Evolutionary conservation across 2,113 vertebrate species (phyloP).

Genomic region (Ailuropoda melanoleuca): DNA sequence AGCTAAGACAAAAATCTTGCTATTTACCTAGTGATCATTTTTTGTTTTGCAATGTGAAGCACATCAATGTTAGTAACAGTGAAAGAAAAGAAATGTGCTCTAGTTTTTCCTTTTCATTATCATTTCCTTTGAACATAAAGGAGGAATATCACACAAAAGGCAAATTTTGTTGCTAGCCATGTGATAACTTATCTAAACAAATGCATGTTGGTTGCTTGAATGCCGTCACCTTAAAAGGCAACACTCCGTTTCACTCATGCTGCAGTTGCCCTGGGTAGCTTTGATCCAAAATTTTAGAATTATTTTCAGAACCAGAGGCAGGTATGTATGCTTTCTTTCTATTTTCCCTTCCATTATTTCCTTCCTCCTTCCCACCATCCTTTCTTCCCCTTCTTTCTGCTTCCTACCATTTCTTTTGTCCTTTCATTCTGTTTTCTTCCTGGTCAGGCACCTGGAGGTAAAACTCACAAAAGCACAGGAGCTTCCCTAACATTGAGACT

Average conservation of each 20-base stretch:
- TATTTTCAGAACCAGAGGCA: background rate
- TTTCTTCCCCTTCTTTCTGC: background rate
- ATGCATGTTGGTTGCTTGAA: background rate
- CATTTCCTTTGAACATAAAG: background rate
- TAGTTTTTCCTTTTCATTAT: background rate
- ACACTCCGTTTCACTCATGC: background rate
- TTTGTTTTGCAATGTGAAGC: slow-evolving; percentile 44
- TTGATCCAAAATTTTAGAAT: background rate
- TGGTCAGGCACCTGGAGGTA: background rate
- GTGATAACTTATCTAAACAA: background rate
- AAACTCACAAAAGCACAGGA: background rate
- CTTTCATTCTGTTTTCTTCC: background rate
- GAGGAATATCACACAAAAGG: background rate
- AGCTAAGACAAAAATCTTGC: slow-evolving; percentile 53
- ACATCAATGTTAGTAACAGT: background rate
- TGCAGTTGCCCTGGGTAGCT: background rate
- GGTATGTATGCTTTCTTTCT: background rate
- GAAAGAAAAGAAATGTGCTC: background rate
- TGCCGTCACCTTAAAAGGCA: background rate
- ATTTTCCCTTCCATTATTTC: background rate
- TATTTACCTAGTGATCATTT: slow-evolving; percentile 52
- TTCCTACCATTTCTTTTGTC: background rate
- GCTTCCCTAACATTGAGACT: background rate
- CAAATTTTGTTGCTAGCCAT: background rate
- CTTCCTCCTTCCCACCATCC: background rate